These are phyloP conservation scores for Eubucco bourcierii DNA, from an alignment of 2,113 vertebrate genomes.

Conservation along the genomic window DNA sequence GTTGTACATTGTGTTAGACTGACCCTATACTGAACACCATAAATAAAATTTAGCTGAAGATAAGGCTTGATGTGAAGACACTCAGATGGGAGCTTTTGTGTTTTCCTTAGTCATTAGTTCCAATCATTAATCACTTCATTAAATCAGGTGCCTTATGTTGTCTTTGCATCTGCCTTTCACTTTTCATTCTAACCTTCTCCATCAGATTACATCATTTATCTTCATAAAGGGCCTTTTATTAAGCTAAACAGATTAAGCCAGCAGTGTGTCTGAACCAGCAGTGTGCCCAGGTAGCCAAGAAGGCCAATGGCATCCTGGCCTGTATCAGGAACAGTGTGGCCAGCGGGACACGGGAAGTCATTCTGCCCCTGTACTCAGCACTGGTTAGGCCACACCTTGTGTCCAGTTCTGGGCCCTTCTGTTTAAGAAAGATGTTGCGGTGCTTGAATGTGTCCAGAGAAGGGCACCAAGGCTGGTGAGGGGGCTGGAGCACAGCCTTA, in stretches of 20 bases:
- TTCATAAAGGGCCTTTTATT: not conserved
- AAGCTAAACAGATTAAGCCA: not conserved
- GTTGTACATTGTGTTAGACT: not conserved
- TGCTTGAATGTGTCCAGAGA: no score
- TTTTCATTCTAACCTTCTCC: not conserved
- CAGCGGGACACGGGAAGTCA: no score
- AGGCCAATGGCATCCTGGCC: no score
- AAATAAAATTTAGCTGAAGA: not conserved
- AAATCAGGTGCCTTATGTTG: not conserved
- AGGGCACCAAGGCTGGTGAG: no score
- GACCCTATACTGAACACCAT: not conserved
- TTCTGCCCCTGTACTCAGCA: no score
- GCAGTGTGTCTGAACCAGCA: no score
- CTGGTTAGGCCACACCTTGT: no score
- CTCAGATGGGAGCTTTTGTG: fast-evolving
- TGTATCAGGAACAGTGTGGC: no score
- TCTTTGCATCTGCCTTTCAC: not conserved
- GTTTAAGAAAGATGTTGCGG: no score
- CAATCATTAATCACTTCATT: not conserved
- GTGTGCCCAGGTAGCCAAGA: no score
- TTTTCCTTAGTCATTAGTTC: not conserved
- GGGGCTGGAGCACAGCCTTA: no score
- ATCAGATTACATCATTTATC: not conserved
- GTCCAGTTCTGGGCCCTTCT: no score
- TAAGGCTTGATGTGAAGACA: not conserved